Evolutionary conservation across 2,888 invertebrate species (phyloP).

Genomic region (Synanthedon myopaeformis): DNA sequence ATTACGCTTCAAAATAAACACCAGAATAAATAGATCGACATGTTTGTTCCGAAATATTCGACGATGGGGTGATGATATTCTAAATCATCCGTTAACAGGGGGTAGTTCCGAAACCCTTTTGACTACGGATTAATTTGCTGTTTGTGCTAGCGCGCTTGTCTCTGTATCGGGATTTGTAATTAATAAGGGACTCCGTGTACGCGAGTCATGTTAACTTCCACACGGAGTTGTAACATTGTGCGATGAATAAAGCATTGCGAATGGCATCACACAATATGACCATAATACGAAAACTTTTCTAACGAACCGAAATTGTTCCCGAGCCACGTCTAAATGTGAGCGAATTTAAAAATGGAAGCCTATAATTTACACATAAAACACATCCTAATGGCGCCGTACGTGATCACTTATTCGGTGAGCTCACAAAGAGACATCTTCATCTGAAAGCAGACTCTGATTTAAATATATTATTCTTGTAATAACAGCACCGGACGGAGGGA

Average conservation of each 20-base stretch:
- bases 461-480: slow-evolving; percentile 70
- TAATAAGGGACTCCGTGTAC: slow-evolving; percentile 24
- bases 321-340: slow-evolving; percentile 34
- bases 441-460: slow-evolving; percentile 67
- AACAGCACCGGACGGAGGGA: slow-evolving; percentile 62
- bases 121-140: slow-evolving; percentile 52
- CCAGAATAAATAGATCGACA: slow-evolving; percentile 67
- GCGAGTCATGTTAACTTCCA: slow-evolving; percentile 1
- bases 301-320: slow-evolving; percentile 57
- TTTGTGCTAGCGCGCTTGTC: slow-evolving; percentile 38
- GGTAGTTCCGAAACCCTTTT: slow-evolving; percentile 50
- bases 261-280: slow-evolving; percentile 16
- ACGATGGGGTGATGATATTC: slow-evolving; percentile 60
- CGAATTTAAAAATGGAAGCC: slow-evolving; percentile 61
- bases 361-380: slow-evolving; percentile 70
- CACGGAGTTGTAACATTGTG: slow-evolving; percentile 4
- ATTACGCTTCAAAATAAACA: slow-evolving; percentile 70
- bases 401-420: slow-evolving; percentile 62
- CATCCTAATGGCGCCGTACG: slow-evolving; percentile 65
- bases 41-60: slow-evolving; percentile 66
- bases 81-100: slow-evolving; percentile 59
- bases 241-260: slow-evolving; percentile 1
- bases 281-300: slow-evolving; percentile 44
- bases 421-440: slow-evolving; percentile 64
- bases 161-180: slow-evolving; percentile 43